phyloP scores from a whole-genome alignment of 2,113 vertebrate genomes.

The Callipepla californica region DNA sequence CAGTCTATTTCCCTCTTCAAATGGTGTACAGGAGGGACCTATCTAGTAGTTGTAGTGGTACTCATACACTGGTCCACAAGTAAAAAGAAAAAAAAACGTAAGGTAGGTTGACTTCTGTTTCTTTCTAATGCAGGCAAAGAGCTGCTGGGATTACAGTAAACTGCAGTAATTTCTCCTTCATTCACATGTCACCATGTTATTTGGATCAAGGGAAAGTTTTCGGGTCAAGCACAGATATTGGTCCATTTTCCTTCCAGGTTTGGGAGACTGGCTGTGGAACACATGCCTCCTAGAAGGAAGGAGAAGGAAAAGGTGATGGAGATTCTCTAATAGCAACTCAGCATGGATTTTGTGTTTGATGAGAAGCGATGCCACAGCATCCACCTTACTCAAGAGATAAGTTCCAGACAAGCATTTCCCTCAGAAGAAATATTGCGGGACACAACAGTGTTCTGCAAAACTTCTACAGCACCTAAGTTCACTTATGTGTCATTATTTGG shows the following conservation, averaged over 20 bases:
- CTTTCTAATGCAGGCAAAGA: not conserved
- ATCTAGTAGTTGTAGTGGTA: not conserved
- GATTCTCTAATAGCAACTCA: not conserved
- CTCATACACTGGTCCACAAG: not conserved
- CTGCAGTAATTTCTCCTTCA: not conserved
- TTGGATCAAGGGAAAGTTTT: not conserved
- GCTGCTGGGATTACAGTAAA: not conserved
- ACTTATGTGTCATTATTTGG: not conserved
- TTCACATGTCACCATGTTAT: not conserved
- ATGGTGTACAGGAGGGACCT: not conserved
- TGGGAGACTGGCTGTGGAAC: not conserved
- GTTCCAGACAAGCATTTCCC: not conserved
- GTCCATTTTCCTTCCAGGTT: not conserved
- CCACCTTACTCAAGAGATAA: not conserved
- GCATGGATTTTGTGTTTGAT: not conserved
- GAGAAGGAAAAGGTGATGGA: not conserved
- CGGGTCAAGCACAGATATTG: not conserved
- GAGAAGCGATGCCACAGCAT: not conserved
- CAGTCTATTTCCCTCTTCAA: not conserved
- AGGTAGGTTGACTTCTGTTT: not conserved
- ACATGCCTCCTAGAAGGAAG: not conserved
- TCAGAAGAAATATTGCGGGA: not conserved
- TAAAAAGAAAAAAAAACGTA: not conserved
- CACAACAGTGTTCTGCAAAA: not conserved
- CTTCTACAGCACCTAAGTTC: not conserved